Evolutionary conservation across 2,888 invertebrate genomes (phyloP), one percentile per base, ranked within the genome.

Genomic region (Ectemnius cavifrons): DNA sequence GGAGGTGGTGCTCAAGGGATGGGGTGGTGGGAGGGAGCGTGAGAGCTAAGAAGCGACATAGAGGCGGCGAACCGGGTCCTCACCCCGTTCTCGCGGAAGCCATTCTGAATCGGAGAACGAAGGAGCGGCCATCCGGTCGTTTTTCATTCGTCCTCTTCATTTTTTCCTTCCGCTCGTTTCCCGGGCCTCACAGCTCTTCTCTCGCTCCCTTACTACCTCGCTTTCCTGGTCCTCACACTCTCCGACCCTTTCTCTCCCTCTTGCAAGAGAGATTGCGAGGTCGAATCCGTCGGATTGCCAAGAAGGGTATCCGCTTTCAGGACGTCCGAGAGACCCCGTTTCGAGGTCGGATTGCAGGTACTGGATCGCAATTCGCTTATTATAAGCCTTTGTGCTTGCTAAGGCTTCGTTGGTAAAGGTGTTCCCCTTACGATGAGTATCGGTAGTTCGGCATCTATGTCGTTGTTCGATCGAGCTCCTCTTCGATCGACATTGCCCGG

Each of bases 311-410:
- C 68, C 73, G 66, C 68, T 82, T 84, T 79, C 73, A 80, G 49
- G 37, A 4, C 11, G 37, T 6, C 46, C 52, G 52, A 52, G 52
- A 52, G 67, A 52, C 46, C 57, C 46, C 71, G n/a, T 2, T 64
- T 46, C 57, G 60, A 45, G 47, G 60, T 75, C 71, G 66, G 46
- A 59, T 77, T 75, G 66, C 61, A 5, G 45, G 46, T 18, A 46
- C 65, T 61, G 71, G 69, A 63, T 71, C 13, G 57, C 18, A 60
- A 70, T 73, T 71, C 65, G 76, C 80, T 84, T 80, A 81, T 84
- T 80, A 82, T 84, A 84, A 84, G 73, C 80, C 83, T 84, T 81
- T 83, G 79, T 79, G 65, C 27, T 37, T 63, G 63, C 66, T 65
- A 72, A 65, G 77, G 75, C 67, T 78, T 74, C 77, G 52, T 75